Evolutionary conservation across 2,888 invertebrate genomes (phyloP), one percentile per base, ranked within the genome.

Genomic region (Smittia aterrima): DNA sequence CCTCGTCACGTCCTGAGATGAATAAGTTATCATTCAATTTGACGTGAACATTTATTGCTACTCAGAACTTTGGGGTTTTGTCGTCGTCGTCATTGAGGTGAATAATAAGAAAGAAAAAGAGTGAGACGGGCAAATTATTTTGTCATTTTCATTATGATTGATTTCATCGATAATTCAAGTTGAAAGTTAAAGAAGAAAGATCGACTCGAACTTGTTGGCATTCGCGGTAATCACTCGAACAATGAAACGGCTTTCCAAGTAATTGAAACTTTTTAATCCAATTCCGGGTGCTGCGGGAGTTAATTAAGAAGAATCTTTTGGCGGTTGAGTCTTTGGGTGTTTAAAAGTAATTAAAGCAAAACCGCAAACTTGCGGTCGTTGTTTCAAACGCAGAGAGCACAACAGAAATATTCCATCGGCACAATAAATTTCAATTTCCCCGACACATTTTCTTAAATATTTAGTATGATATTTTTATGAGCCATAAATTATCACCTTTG

Each of bases 11-110:
- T 72, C 16, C 4, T 40, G 27, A 70, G 54, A 53, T 70, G 70
- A 72, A 72, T 72, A 72, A 72, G 40, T 62, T 72, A 72, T 72
- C 72, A 72, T 72, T 62, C 72, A 72, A 58, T 72, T 72, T 72
- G 72, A 72, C 72, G 53, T 40, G 53, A 32, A 58, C 62, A 62
- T 58, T 72, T 72, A 71, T 71, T 58, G 38, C 71, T 53, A 62
- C 62, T 72, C 72, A 16, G 40, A 40, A 70, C 11, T 47, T 13
- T 47, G 47, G 47, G 47, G 47, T 13, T 47, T 47, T n/a, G 47
- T 47, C 47, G 47, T 6, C 47, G 47, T 47, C 16, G 47, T 32
- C 32, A 32, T 32, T 32, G 32, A 32, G 32, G 32, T 32, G 32
- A 9, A 32, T 32, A 9, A 32, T 9, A 32, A 32, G 9, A 58